Conservation (phyloP, 1,140 invertebrate species). For the Maniola jurtina region DNA sequence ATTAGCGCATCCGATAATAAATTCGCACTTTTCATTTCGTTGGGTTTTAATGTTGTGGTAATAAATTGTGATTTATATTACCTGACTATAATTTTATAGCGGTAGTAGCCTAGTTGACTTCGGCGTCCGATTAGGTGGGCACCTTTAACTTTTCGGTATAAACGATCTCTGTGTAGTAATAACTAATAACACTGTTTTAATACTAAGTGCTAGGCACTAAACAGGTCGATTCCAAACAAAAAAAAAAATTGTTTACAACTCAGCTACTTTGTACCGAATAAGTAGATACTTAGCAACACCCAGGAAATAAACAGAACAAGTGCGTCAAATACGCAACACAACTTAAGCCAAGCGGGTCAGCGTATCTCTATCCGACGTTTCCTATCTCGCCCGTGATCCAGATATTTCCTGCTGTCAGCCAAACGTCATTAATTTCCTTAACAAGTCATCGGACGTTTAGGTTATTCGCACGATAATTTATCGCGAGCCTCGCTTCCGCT, state of each 20-base stretch:
- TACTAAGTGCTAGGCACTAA: too few relatives aligned
- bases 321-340: constrained; percentile 15
- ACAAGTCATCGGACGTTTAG: constrained; percentile 33
- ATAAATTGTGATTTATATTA: too few relatives aligned
- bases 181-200: too few relatives aligned
- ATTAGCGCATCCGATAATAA: constrained; percentile 45
- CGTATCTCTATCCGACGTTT: constrained; percentile 29
- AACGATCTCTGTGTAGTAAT: too few relatives aligned
- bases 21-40: neutral
- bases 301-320: constrained; percentile 3
- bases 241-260: too few relatives aligned
- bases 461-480: constrained; percentile 38
- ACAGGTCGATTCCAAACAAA: too few relatives aligned
- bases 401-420: constrained; percentile 34
- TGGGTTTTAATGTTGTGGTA: neutral
- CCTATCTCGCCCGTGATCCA: constrained; percentile 31
- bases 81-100: too few relatives aligned
- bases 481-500: constrained; percentile 36
- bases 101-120: too few relatives aligned
- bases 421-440: constrained; percentile 35
- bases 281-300: neutral
- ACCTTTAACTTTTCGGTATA: too few relatives aligned
- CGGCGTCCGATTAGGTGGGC: too few relatives aligned
- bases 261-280: neutral
- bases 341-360: constrained; percentile 23